A percentile compares a stretch with the other conserved stretches of the same genome.
Evolutionary conservation across 2,888 invertebrate species (phyloP).

Genomic region (Rhamphomyia laevipes): DNA sequence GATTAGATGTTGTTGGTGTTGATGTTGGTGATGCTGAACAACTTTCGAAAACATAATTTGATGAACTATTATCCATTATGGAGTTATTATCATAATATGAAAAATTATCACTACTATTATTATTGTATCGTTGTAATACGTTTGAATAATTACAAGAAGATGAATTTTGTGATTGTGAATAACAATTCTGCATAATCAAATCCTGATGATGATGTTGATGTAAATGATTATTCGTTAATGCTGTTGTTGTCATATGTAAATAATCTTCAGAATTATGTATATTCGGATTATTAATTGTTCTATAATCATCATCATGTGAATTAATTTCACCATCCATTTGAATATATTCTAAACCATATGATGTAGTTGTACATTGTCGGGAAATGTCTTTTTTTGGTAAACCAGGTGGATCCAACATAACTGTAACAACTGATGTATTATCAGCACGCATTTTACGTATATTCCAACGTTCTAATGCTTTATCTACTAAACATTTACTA

Average conservation of each 20-base stretch:
- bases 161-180: no score
- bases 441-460: constrained; percentile 82
- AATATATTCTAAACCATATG: constrained; percentile 20
- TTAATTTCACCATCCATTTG: constrained; percentile 18
- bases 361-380: constrained; percentile 19
- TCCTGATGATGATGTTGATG: no score
- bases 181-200: no score
- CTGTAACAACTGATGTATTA: constrained; percentile 83
- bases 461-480: constrained; percentile 72
- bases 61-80: background rate
- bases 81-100: constrained; percentile 1
- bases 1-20: background rate
- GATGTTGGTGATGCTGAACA: background rate
- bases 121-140: background rate
- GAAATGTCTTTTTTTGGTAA: constrained; percentile 44
- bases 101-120: background rate
- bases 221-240: no score
- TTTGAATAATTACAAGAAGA: no score
- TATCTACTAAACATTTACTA: constrained; percentile 76
- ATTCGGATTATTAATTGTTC: constrained; percentile 10
- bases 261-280: constrained; percentile 26
- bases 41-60: background rate
- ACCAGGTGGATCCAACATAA: constrained; percentile 84
- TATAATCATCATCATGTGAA: constrained; percentile 7
- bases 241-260: background rate